Base-by-base conservation (phyloP, 92 coral and sea anemone species). In the Isaurus tuberculatus region DNA sequence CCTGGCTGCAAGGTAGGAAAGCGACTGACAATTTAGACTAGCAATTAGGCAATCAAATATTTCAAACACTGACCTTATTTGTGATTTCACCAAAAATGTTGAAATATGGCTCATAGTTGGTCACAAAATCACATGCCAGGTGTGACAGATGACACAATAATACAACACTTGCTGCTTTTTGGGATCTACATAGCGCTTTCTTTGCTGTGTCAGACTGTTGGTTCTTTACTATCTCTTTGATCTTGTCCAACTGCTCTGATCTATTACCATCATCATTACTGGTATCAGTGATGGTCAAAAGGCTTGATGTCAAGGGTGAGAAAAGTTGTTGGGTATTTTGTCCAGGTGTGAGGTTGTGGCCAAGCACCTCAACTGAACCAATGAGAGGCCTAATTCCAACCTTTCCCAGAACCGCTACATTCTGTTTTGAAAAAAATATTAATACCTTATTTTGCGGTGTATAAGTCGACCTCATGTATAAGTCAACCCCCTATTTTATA, bases 351-450 rank as follows among this genome's bases (percentile, higher is more conserved):
- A 77, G 67, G 69, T 22, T 58, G 7, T 77, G 70, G 46, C 82
- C 82, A 14, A 57, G 69, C 51, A 77, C 82, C 22, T 77, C 82
- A 40, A 58, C 82, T 58, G 70, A 36, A 19, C 82, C 82, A 77
- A 16, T 20, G 20, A 77, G 69, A 16, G 26, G 70, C 11, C 31
- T 60, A 5, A 77, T 20, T 26, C 32, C 29, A 9, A 58, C 70
- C 51, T 77, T 77, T 40, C 82, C 82, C n/a, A 20, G 48, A 20
- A 77, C 33, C 14, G 69, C 70, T 9, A 77, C 82, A 34, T 20
- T 77, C 82, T n/a, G n/a, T n/a, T 77, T 58, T 28, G 25, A 77
- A 58, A 5, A 23, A 77, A 23, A 55, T 55, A 15, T 13, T 22
- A 15, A 22, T 2, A 16, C 15, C 15, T 44, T 16, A 8, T 9